Base-by-base conservation (phyloP, 2,888 invertebrate species). In the Tetragonisca angustula region DNA sequence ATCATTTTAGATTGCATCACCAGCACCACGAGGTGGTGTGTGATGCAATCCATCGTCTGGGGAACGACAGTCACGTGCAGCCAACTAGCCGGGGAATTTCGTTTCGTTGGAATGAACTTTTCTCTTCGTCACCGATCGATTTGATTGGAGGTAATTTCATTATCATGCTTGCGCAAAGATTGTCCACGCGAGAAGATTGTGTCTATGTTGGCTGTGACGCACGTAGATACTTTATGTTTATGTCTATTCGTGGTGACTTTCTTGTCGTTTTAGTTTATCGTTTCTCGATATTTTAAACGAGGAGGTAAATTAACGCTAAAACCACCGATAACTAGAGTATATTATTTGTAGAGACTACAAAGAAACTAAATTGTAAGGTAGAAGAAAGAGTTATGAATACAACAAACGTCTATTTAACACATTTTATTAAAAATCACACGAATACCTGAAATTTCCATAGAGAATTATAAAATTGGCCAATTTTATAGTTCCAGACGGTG, bases 1-100 rank as follows among this genome's bases (percentile, higher is more conserved):
- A 88, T 88, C 88, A 88, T 86, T 84, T 86, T 81, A 59, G 69
- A 76, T 88, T 86, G 80, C 81, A 78, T 83, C 84, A 83, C 59
- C 69, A 36, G 24, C 64, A 67, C 52, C 49, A n/a, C 56, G 82
- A 79, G 43, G 43, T 86, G 64, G 72, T 43, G 70, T 68, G 76
- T 78, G 86, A 84, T 76, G 84, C 78, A 76, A 81, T 84, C 70
- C 59, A 78, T 86, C 75, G 79, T 69, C 70, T 52, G 59, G 50
- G 27, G 72, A 78, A 56, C 52, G 61, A 59, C 75, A 62, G 62
- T n/a, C 62, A 15, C 43, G 62, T 56, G 49, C 24, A 69, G 24
- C 36, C 68, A 81, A 76, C 83, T 17, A 17, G 72, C 81, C 43
- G 69, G 76, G 73, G 72, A 77, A 87, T 85, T 87, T 77, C 62